A percentile compares a stretch with the other conserved stretches of the same genome.
Evolutionary conservation across 2,888 invertebrate genomes (phyloP).

Genomic region (Miltochrista miniata): DNA sequence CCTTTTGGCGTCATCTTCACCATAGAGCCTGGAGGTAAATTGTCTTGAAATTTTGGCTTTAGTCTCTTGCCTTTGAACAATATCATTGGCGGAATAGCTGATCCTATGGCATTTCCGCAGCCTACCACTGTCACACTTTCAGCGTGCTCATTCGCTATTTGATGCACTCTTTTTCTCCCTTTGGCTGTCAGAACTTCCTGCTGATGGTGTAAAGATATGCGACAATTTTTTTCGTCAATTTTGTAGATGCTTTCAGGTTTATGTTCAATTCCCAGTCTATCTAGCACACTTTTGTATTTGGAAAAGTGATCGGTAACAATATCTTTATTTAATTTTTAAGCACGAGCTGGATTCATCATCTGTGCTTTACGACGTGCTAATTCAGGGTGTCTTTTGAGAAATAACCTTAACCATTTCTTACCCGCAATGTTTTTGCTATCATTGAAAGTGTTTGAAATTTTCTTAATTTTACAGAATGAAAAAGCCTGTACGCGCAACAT

Average conservation of each 20-base stretch:
- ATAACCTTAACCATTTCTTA: slow-evolving; percentile 19
- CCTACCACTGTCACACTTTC: slow-evolving; percentile 16
- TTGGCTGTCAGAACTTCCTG: slow-evolving; percentile 12
- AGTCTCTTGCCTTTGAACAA: slow-evolving; percentile 23
- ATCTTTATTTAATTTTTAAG: slow-evolving; percentile 29
- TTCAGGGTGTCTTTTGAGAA: slow-evolving; percentile 21
- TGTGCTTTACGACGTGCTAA: slow-evolving; percentile 27
- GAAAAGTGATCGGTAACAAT: slow-evolving; percentile 28
- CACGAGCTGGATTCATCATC: slow-evolving; percentile 29
- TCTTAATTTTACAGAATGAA: slow-evolving; percentile 15
- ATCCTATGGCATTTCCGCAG: slow-evolving; percentile 20
- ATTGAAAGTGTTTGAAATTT: slow-evolving; percentile 16
- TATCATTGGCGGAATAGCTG: slow-evolving; percentile 19
- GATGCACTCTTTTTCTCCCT: slow-evolving; percentile 26
- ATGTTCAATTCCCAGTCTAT: slow-evolving; percentile 24
- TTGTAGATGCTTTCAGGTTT: slow-evolving; percentile 27
- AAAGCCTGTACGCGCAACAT: slow-evolving; percentile 16
- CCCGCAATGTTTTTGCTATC: slow-evolving; percentile 8
- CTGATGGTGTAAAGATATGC: neutral
- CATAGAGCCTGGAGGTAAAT: slow-evolving; percentile 20
- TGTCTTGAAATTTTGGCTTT: slow-evolving; percentile 22
- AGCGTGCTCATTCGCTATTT: slow-evolving; percentile 18
- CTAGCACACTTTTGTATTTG: slow-evolving; percentile 18
- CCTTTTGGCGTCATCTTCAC: slow-evolving; percentile 22
- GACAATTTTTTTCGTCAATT: slow-evolving; percentile 17